Conservation (phyloP, 2,797 vertebrate genomes). For the Corythornis leucogaster region DNA sequence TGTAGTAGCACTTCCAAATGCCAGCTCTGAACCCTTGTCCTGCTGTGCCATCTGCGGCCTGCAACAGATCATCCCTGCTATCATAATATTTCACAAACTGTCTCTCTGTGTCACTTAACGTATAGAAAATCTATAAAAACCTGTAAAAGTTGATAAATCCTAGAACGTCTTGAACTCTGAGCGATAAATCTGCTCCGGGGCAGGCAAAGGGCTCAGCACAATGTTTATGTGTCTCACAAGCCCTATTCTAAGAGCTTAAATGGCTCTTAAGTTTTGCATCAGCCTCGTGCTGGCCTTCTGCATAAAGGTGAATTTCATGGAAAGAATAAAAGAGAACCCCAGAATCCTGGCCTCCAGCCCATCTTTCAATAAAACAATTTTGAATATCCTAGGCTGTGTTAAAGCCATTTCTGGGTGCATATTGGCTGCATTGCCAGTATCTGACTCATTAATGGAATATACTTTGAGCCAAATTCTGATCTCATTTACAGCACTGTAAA, state of each 20-base stretch:
- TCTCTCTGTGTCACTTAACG: conserved; percentile 4
- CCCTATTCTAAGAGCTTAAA: conserved; percentile 7
- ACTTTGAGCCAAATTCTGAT: conserved; percentile 70
- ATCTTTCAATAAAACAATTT: conserved; percentile 58
- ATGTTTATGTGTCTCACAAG: conserved; percentile 6
- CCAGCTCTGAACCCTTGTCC: neutral
- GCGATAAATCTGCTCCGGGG: conserved; percentile 37
- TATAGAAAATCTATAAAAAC: conserved; percentile 52
- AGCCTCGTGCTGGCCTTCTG: conserved; percentile 4
- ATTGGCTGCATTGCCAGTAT: conserved; percentile 49
- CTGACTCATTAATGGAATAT: conserved; percentile 71
- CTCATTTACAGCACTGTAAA: conserved; percentile 69
- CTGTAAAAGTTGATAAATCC: conserved; percentile 59
- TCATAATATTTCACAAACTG: neutral
- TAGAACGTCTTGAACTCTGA: neutral
- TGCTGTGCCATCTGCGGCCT: neutral
- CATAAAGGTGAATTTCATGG: conserved; percentile 55
- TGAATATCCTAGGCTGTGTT: conserved; percentile 50
- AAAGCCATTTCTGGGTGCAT: conserved; percentile 62
- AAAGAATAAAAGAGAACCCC: conserved; percentile 52
- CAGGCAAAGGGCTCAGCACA: conserved; percentile 27
- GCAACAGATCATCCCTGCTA: neutral
- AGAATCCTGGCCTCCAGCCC: conserved; percentile 59
- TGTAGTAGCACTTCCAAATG: neutral
- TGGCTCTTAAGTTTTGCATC: conserved; percentile 41